Percentiles rank a stretch among this genome's conserved stretches.
phyloP scores from a whole-genome alignment of 2,888 invertebrate species.

The Athetis lepigone region DNA sequence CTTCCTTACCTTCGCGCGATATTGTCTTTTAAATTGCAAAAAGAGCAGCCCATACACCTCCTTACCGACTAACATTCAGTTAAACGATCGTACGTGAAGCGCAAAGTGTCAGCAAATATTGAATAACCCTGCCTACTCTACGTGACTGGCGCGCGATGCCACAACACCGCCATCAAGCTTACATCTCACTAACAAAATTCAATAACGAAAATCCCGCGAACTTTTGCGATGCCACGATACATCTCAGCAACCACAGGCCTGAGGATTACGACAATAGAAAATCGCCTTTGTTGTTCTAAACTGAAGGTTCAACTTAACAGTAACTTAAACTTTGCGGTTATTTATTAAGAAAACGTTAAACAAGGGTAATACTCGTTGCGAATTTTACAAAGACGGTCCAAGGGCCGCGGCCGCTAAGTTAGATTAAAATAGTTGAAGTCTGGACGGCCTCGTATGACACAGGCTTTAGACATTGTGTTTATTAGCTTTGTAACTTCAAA shows the following conservation, averaged over 20 bases:
- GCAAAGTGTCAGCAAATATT: conserved; percentile 47
- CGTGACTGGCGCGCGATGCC: conserved; percentile 52
- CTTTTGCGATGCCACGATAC: conserved; percentile 64
- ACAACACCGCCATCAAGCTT: conserved; percentile 66
- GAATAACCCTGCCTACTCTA: conserved; percentile 42
- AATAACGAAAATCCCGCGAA: conserved; percentile 75
- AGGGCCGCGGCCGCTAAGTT: conserved; percentile 71
- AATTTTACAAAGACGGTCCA: conserved; percentile 77
- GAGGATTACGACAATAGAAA: conserved; percentile 34
- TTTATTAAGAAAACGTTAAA: conserved; percentile 83
- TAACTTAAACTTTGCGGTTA: conserved; percentile 65
- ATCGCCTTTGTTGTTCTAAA: conserved; percentile 24
- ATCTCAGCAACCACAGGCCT: conserved; percentile 53
- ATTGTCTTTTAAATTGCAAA: not conserved
- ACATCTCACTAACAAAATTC: conserved; percentile 76
- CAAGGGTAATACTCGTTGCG: conserved; percentile 70
- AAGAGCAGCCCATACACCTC: conserved; percentile 7
- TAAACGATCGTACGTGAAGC: conserved; percentile 27
- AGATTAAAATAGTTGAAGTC: conserved; percentile 85
- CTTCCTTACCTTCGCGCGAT: not conserved
- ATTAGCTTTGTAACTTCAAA: conserved; percentile 58
- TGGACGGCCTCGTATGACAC: conserved; percentile 69
- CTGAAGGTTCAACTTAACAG: conserved; percentile 47
- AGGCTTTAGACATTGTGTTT: conserved; percentile 55
- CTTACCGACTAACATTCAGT: conserved; percentile 27